Evolutionary conservation across 2,888 invertebrate species (phyloP), one percentile per base, ranked within the genome.

Genomic region (Dexiosoma caninum): DNA sequence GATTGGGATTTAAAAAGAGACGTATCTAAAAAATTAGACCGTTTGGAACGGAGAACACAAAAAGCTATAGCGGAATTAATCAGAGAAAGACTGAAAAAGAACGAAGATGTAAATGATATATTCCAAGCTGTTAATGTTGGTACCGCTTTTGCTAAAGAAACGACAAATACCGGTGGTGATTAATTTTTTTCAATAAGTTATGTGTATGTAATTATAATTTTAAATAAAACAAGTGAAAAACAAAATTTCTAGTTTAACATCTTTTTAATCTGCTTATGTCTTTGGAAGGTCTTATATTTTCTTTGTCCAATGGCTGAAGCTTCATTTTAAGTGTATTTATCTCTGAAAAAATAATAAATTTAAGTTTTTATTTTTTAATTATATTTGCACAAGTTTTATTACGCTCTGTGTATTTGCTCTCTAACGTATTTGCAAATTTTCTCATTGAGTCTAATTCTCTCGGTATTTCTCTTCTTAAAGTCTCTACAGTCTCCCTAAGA

Each of bases 1-100:
- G 98, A 99, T 88, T 99, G 98, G 98, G 99, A 99, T 90, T 91
- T 99, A 46, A 98, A 98, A 88, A 92, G 99, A 84, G 98, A 98
- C 91, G 95, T 97, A 0, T 93, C 96, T 0, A 96, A 96, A 84
- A 98, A 98, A 89, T 89, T 99, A 74, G 97, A 97, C 84, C 97
- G 96, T 89, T 90, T 99, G 37, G 98, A 98, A 85, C 93, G 95
- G 78, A 92, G 96, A 86, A 99, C 99, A 30, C 98, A 98, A 87
- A 95, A 95, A 87, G 97, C 98, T 0, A 98, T 99, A 83, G 98
- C 98, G 0, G 98, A 98, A 91, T 91, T 99, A 2, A 98, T 99
- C 83, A 92, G 96, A 86, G 95, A 96, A 60, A 91, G 96, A 82
- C 90, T 97, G 55, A 95, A 95, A 87, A 92, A 94, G 83, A 93